These are phyloP conservation scores for Ennomos erosarius DNA, from an alignment of 2,888 invertebrate genomes.

Conservation along the genomic window DNA sequence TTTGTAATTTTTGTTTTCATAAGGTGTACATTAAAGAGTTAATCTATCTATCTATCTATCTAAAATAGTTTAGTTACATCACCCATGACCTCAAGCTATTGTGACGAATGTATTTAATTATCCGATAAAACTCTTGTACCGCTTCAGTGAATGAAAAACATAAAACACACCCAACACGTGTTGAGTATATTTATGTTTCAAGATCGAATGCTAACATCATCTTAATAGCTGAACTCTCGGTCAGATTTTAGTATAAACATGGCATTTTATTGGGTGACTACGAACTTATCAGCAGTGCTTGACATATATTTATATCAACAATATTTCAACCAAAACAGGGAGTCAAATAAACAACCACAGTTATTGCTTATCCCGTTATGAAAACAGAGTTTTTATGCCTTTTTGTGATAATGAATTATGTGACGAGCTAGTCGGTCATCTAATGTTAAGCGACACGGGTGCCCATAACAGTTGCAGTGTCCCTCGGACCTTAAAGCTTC, in stretches of 20 bases:
- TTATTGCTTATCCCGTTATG: too few relatives aligned
- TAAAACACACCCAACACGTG: conserved; percentile 11
- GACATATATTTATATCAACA: conserved; percentile 19
- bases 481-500: too few relatives aligned
- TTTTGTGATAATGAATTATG: too few relatives aligned
- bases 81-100: too few relatives aligned
- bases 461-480: too few relatives aligned
- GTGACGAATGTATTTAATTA: neutral
- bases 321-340: neutral
- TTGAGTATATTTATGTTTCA: conserved; percentile 27
- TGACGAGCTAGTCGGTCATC: too few relatives aligned
- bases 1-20: too few relatives aligned
- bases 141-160: neutral
- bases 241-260: conserved; percentile 41
- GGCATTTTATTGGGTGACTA: conserved; percentile 20
- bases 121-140: conserved; percentile 11
- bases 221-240: conserved; percentile 37
- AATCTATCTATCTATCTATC: too few relatives aligned
- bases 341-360: neutral
- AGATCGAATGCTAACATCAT: conserved; percentile 32
- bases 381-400: too few relatives aligned
- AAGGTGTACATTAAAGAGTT: too few relatives aligned
- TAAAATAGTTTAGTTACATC: too few relatives aligned
- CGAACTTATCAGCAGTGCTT: conserved; percentile 18
- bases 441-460: too few relatives aligned